Conservation (phyloP, 2,888 invertebrate genomes). For the Lycocerus yunnanus region DNA sequence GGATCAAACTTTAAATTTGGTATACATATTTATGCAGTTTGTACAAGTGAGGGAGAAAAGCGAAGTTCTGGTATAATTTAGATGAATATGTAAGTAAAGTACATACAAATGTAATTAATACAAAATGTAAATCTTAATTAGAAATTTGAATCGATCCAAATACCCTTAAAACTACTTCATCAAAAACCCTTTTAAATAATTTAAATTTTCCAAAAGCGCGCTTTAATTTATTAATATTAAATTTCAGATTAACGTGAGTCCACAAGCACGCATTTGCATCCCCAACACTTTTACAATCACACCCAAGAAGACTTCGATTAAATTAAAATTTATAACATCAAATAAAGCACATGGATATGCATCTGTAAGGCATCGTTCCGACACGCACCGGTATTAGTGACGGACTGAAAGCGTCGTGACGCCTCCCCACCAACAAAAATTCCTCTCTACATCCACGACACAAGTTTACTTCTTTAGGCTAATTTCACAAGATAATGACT, state of each 20-base stretch:
- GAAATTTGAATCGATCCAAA: not conserved
- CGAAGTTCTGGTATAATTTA: not conserved
- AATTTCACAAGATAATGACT: constrained; percentile 29
- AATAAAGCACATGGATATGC: constrained; percentile 12
- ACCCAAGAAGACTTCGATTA: not conserved
- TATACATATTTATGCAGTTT: not conserved
- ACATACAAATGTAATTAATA: not conserved
- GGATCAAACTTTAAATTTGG: not conserved
- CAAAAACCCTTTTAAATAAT: not conserved
- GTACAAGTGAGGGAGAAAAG: not conserved
- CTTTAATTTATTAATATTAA: not conserved
- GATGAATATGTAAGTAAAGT: not conserved
- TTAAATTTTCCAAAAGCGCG: not conserved
- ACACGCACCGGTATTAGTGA: constrained; percentile 39
- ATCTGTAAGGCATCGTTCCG: constrained; percentile 30
- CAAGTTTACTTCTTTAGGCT: constrained; percentile 25
- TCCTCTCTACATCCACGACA: constrained; percentile 24
- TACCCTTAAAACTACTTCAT: not conserved
- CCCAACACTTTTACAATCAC: not conserved
- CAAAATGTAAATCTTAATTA: not conserved
- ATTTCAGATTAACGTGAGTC: not conserved
- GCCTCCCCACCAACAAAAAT: constrained; percentile 35
- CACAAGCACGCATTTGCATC: not conserved
- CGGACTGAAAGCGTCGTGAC: constrained; percentile 45
- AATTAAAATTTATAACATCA: constrained; percentile 5